phyloP scores from a whole-genome alignment of 2,113 vertebrate genomes.

The Recurvirostra avosetta region DNA sequence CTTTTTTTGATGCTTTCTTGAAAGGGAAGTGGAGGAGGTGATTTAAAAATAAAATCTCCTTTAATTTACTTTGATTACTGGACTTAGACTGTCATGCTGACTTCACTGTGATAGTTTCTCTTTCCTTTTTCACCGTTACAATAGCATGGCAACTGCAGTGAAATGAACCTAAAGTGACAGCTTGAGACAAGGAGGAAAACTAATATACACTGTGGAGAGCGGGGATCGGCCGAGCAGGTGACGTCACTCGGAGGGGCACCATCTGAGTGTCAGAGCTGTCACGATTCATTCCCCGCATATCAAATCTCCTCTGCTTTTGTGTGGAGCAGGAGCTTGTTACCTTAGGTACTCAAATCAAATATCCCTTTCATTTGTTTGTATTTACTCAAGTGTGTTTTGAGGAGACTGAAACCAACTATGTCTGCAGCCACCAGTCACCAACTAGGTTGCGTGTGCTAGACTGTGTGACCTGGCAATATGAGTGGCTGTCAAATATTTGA shows the following conservation, averaged over 20 bases:
- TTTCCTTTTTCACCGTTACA: neutral
- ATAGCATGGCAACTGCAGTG: slow-evolving; percentile 18
- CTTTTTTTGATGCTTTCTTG: neutral
- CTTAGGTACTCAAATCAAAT: slow-evolving; percentile 36
- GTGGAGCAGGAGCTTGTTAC: slow-evolving; percentile 33
- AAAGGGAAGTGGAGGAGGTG: neutral
- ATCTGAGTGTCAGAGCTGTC: slow-evolving; percentile 20
- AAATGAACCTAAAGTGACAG: slow-evolving; percentile 49
- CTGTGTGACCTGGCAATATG: slow-evolving; percentile 17
- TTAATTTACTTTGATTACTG: slow-evolving; percentile 25
- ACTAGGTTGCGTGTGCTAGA: neutral
- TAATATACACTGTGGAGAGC: neutral
- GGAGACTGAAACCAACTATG: neutral
- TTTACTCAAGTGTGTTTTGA: slow-evolving; percentile 48
- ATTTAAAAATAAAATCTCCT: slow-evolving; percentile 33
- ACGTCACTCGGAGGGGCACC: slow-evolving; percentile 13
- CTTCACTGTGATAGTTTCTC: slow-evolving; percentile 36
- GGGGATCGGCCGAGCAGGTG: neutral
- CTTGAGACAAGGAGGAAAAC: slow-evolving; percentile 37
- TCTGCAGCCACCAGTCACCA: slow-evolving; percentile 8
- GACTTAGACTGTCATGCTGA: slow-evolving; percentile 12
- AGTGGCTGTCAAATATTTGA: slow-evolving; percentile 45
- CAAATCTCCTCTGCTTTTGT: slow-evolving; percentile 14
- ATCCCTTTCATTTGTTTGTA: slow-evolving; percentile 35
- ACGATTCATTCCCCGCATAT: neutral